Conservation (phyloP, 2,797 vertebrate genomes). For the Acipenser ruthenus region DNA sequence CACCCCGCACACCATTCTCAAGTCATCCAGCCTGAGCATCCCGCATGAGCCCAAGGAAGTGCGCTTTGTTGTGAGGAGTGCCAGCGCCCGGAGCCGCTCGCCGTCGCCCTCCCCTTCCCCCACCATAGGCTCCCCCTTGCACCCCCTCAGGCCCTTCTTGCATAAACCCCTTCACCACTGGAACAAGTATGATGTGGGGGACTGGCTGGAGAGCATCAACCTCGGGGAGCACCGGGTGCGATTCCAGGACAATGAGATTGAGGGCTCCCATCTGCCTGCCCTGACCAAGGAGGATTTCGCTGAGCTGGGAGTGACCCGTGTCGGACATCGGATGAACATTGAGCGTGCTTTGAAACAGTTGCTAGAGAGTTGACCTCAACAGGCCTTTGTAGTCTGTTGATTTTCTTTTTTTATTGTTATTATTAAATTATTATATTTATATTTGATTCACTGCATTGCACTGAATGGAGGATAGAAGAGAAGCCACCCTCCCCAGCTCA, state of each 20-base stretch:
- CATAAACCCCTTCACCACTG: conserved; percentile 94
- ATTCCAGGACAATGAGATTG: conserved; percentile 96
- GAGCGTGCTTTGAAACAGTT: conserved; percentile 91
- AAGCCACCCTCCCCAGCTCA: conserved; percentile 18
- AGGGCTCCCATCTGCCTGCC: conserved; percentile 92
- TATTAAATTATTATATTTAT: conserved; percentile 22
- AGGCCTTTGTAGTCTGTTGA: conserved; percentile 27
- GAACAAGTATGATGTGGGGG: conserved; percentile 97
- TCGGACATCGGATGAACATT: conserved; percentile 98
- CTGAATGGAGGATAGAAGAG: conserved; percentile 40
- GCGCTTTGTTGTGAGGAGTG: conserved; percentile 91
- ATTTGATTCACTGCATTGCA: conserved; percentile 39
- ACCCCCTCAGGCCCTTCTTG: conserved; percentile 86
- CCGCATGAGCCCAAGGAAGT: conserved; percentile 96
- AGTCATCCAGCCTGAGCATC: conserved; percentile 94
- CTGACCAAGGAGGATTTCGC: conserved; percentile 96
- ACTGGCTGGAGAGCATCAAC: conserved; percentile 98
- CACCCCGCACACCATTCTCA: conserved; percentile 87
- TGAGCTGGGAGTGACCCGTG: conserved; percentile 92
- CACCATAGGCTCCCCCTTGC: conserved; percentile 66
- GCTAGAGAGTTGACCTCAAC: conserved; percentile 88
- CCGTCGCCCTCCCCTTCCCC: conserved; percentile 78
- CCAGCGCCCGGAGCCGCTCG: conserved; percentile 89
- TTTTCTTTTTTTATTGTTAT: conserved; percentile 20
- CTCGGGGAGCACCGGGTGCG: conserved; percentile 87